Evolutionary conservation across 2,113 vertebrate genomes (phyloP).

Genomic region (Tylochromis polylepis): DNA sequence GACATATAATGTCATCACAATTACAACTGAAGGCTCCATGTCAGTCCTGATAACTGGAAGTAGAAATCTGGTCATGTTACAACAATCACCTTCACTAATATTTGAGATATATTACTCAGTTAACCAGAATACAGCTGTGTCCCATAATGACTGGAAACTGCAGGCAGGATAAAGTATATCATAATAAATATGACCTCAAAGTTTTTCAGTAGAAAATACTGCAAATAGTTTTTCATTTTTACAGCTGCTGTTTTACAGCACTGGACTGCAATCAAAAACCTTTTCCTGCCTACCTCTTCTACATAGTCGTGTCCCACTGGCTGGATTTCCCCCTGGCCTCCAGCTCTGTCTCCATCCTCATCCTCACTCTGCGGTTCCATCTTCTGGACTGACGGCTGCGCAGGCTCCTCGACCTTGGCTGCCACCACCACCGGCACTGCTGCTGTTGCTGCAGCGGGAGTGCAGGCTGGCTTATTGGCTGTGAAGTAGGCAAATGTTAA

Average conservation of each 20-base stretch:
- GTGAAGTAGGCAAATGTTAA: not conserved
- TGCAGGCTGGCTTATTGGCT: conserved; percentile 56
- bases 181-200: not conserved
- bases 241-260: not conserved
- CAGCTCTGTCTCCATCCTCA: conserved; percentile 43
- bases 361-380: conserved; percentile 53
- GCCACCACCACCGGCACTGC: not conserved
- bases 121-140: not conserved
- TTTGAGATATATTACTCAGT: not conserved
- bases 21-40: not conserved
- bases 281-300: conserved; percentile 70
- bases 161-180: not conserved
- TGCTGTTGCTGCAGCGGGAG: not conserved
- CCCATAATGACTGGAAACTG: not conserved
- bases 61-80: not conserved
- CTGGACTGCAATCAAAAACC: not conserved
- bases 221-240: not conserved
- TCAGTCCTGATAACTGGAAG: not conserved
- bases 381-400: conserved; percentile 7
- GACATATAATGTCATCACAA: not conserved
- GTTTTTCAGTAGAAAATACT: not conserved
- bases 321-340: conserved; percentile 61
- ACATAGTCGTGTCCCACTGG: conserved; percentile 73
- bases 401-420: conserved; percentile 48
- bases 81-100: not conserved